Conservation (phyloP, 2,888 invertebrate genomes). For the Octonoba sinensis region DNA sequence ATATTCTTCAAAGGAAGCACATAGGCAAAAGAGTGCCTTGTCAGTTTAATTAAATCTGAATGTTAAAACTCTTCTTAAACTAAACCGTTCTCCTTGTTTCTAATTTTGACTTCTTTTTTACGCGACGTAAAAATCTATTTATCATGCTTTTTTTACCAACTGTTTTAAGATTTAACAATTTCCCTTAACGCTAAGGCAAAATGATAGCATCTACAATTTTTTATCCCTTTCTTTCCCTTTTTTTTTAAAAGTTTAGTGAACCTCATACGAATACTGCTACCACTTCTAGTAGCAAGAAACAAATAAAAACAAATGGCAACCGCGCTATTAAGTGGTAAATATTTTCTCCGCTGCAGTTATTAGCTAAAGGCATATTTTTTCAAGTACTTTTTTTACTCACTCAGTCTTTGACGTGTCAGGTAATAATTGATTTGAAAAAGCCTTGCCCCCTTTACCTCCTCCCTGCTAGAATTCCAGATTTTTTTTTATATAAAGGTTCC, state of each 20-base stretch:
- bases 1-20: too few relatives aligned
- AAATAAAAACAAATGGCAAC: not conserved
- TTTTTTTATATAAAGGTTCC: too few relatives aligned
- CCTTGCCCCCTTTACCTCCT: not conserved
- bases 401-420: slow-evolving; percentile 32
- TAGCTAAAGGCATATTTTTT: slow-evolving; percentile 26
- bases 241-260: too few relatives aligned
- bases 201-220: slow-evolving; percentile 9
- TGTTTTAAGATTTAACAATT: slow-evolving; percentile 29
- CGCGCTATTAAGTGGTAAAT: slow-evolving; percentile 34
- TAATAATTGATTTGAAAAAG: slow-evolving; percentile 50
- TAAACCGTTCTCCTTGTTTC: not conserved
- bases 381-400: slow-evolving; percentile 11
- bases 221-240: not conserved
- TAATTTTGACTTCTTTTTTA: not conserved
- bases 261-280: too few relatives aligned
- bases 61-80: too few relatives aligned
- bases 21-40: too few relatives aligned
- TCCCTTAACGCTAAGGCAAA: slow-evolving; percentile 1
- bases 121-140: slow-evolving; percentile 18
- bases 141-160: slow-evolving; percentile 13
- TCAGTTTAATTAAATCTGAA: too few relatives aligned
- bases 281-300: too few relatives aligned
- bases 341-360: slow-evolving; percentile 33
- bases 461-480: too few relatives aligned